These are phyloP conservation scores for Vidua macroura DNA, from an alignment of 2,113 vertebrate genomes.

Conservation along the genomic window DNA sequence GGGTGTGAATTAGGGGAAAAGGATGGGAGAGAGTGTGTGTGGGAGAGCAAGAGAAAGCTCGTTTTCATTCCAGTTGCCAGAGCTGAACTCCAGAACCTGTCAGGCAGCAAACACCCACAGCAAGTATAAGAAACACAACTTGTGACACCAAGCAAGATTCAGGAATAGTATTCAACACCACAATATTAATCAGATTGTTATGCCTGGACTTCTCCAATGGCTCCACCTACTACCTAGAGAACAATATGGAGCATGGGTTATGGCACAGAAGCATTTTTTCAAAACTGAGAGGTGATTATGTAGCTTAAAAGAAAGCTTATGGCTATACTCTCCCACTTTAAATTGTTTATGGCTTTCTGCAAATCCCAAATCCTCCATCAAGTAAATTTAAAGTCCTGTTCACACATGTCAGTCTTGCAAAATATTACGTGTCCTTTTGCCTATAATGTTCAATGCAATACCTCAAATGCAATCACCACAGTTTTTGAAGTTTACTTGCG, in stretches of 20 bases:
- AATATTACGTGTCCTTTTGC: not conserved
- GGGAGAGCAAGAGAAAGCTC: not conserved
- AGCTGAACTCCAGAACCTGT: not conserved
- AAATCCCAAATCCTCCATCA: not conserved
- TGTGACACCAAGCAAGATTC: not conserved
- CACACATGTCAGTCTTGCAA: not conserved
- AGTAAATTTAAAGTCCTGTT: not conserved
- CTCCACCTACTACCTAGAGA: not conserved
- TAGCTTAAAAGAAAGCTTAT: not conserved
- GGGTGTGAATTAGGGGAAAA: not conserved
- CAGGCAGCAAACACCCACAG: slow-evolving; percentile 35
- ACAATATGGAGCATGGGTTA: not conserved
- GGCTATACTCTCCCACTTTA: not conserved
- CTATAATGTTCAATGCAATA: not conserved
- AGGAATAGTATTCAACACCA: not conserved
- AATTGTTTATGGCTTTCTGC: not conserved
- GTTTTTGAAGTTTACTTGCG: not conserved
- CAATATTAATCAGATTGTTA: not conserved
- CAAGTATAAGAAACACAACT: not conserved
- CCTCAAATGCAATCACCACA: not conserved
- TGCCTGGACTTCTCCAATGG: not conserved
- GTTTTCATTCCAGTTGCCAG: not conserved
- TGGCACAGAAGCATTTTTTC: not conserved
- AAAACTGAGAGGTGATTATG: not conserved
- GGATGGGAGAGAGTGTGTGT: fast-evolving